phyloP scores from a whole-genome alignment of 2,113 vertebrate species.

The Psittacula cyanocephala region DNA sequence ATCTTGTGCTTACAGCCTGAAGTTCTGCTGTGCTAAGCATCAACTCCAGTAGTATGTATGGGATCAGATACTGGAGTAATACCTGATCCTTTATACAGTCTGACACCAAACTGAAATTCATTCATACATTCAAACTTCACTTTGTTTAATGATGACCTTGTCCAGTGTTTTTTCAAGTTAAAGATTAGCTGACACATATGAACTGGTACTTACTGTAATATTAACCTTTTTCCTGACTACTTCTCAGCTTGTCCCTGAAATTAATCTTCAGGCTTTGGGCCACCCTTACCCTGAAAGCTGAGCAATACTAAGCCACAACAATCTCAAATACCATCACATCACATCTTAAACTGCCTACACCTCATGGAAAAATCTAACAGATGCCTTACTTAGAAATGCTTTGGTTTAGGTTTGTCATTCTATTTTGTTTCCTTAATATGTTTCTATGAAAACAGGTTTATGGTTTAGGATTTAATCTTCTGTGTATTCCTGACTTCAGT shows the following conservation, averaged over 20 bases:
- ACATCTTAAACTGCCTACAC: not conserved
- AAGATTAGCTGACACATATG: not conserved
- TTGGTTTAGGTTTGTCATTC: slow-evolving; percentile 15
- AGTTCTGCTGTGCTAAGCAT: not conserved
- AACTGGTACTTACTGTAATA: not conserved
- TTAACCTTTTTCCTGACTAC: not conserved
- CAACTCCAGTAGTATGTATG: not conserved
- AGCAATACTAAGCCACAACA: not conserved
- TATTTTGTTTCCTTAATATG: not conserved
- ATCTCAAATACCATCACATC: not conserved
- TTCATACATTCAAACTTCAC: not conserved
- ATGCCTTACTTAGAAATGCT: slow-evolving; percentile 12
- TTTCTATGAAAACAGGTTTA: slow-evolving; percentile 26
- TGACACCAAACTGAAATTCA: not conserved
- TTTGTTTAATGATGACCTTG: not conserved
- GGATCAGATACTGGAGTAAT: not conserved
- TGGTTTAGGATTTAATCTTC: slow-evolving; percentile 40
- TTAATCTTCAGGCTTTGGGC: not conserved
- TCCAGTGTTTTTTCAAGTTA: not conserved
- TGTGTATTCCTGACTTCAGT: slow-evolving; percentile 26
- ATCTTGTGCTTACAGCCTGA: not conserved
- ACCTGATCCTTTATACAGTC: not conserved
- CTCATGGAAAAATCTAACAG: slow-evolving; percentile 14
- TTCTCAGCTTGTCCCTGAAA: not conserved
- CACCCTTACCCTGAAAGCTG: not conserved